Percentiles rank a stretch among this genome's conserved stretches.
phyloP scores from a whole-genome alignment of 2,888 invertebrate genomes.

The Lochmaea crataegi region DNA sequence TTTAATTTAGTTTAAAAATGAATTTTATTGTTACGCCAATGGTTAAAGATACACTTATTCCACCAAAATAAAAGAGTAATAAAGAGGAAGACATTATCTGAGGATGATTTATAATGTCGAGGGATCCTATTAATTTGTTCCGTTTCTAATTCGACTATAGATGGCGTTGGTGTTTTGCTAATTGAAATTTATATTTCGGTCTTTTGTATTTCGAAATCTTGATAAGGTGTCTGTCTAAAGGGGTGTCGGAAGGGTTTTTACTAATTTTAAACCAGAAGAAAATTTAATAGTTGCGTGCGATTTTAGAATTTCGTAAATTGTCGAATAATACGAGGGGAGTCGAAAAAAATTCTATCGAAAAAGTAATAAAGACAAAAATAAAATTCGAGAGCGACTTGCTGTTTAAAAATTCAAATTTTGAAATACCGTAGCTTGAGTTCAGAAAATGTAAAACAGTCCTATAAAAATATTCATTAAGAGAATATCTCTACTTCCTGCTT shows the following conservation, averaged over 20 bases:
- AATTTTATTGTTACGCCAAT: slow-evolving; percentile 26
- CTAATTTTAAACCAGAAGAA: background rate
- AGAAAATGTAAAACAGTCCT: slow-evolving; percentile 58
- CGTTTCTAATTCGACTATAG: slow-evolving; percentile 44
- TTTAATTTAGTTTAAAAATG: no score
- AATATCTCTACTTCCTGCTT: slow-evolving; percentile 63
- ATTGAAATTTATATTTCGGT: slow-evolving; percentile 40
- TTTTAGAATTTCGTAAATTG: background rate
- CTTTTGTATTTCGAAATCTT: slow-evolving; percentile 20
- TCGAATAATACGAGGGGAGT: background rate
- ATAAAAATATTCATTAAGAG: slow-evolving; percentile 63
- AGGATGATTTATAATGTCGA: slow-evolving; percentile 50
- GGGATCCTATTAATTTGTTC: slow-evolving; percentile 52
- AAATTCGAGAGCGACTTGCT: background rate
- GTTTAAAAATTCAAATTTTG: slow-evolving; percentile 49
- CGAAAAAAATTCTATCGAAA: background rate
- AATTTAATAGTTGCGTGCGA: background rate
- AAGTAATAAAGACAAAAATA: background rate
- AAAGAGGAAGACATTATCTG: slow-evolving; percentile 45
- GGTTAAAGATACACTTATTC: slow-evolving; percentile 46
- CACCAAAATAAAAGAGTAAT: slow-evolving; percentile 44
- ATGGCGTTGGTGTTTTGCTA: slow-evolving; percentile 37
- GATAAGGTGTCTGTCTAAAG: slow-evolving; percentile 10
- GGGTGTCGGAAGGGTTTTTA: background rate
- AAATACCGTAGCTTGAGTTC: slow-evolving; percentile 53